Base-by-base conservation (phyloP, 1,140 invertebrate species). In the Orchesella cincta region DNA sequence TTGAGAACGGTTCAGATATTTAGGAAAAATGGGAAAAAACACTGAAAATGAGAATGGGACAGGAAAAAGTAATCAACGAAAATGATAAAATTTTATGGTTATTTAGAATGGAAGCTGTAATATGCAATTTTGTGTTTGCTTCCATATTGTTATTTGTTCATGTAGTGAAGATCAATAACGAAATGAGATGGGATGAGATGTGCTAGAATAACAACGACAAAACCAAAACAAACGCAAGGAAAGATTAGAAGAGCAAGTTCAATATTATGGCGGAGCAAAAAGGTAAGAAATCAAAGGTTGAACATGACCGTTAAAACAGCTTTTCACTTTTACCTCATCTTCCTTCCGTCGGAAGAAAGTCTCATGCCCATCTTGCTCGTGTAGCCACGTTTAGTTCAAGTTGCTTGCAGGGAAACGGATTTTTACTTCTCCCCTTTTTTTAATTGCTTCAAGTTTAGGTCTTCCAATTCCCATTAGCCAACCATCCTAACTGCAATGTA, bases 401-500 rank as follows among this genome's bases (percentile, higher is more conserved):
- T 31, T 18, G 39, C 39, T 46, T 46, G 23, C 62, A 57, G 14
- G n/a, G 54, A 26, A 57, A 26, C 3, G n/a, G 23, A 57, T 57
- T 57, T 26, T 57, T 20, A 8, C 39, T 46, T 8, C 54, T 62
- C 62, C 33, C 62, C 62, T 29, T 29, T 67, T 67, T 67, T 67
- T 67, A 67, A 67, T 67, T 67, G 62, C 62, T 67, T 33, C 26
- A 67, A 67, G 52, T 67, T 67, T 67, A 67, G 62, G 62, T 67
- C 62, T 67, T 67, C 62, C 62, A 67, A 67, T 67, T 67, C 62
- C 62, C 62, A 67, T 67, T 67, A 67, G 62, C 31, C 28, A 29
- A 67, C 62, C 62, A 67, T 67, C 62, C 33, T 67, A 67, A 67
- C 62, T 52, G 46, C 70, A 78, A 35, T 76, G 79, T 78, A 80